These are phyloP conservation scores for Sylvilagus floridanus DNA, from an alignment of 2,797 vertebrate species.

Conservation along the genomic window DNA sequence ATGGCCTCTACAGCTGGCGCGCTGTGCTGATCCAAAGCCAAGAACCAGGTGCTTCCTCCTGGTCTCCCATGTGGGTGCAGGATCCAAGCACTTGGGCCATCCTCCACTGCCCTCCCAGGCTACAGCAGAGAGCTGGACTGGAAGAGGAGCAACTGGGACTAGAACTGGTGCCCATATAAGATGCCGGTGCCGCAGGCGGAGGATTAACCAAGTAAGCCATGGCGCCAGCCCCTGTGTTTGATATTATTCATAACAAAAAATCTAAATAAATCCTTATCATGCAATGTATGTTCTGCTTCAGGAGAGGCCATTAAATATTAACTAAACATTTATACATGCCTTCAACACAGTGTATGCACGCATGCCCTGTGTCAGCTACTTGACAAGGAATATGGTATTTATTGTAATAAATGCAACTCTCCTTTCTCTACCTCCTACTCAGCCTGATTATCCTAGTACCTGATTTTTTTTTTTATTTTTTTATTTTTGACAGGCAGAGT, in stretches of 20 bases:
- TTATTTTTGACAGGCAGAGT: too few species aligned
- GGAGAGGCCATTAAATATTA: not conserved
- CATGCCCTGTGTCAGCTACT: not conserved
- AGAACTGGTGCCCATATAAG: too few species aligned
- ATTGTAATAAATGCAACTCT: not conserved
- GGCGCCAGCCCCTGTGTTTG: not conserved
- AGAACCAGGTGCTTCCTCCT: too few species aligned
- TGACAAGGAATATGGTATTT: not conserved
- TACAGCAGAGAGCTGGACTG: too few species aligned
- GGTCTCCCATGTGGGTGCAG: too few species aligned
- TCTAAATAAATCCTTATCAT: not conserved
- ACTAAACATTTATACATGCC: not conserved
- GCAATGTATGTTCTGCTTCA: not conserved
- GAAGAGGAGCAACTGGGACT: too few species aligned
- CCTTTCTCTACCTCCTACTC: not conserved
- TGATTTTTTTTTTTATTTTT: not conserved
- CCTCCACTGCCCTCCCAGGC: too few species aligned
- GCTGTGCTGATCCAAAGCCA: too few species aligned
- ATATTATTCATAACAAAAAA: constrained; percentile 43
- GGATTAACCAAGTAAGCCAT: too few species aligned
- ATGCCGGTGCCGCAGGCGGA: too few species aligned
- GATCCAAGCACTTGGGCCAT: too few species aligned
- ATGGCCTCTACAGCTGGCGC: too few species aligned
- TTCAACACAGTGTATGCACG: not conserved
- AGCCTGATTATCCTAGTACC: not conserved